Evolutionary conservation across 2,888 invertebrate species (phyloP), one percentile per base, ranked within the genome.

Genomic region (Drosophila melanosoma): DNA sequence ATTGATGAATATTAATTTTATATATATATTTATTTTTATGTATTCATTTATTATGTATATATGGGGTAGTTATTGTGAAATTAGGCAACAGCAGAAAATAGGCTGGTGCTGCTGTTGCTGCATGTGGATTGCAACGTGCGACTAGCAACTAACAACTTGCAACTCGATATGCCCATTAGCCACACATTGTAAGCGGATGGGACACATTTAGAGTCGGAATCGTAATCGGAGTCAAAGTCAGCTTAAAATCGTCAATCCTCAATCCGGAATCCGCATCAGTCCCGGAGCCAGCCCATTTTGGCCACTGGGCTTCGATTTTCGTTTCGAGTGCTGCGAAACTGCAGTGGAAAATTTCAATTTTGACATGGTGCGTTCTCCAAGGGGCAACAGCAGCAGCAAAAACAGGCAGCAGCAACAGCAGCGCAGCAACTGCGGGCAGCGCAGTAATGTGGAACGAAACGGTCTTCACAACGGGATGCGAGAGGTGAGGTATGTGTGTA

Each of bases 301-400:
- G 80, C 76, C 79, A 79, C 80, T 79, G 79, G 73, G 80, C 81
- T 79, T 86, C 87, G 77, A 79, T 86, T 81, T 76, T 68, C 68
- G 75, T 81, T 74, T 66, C 68, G 74, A 83, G 82, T 84, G 79
- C 66, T 75, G 81, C 65, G 35, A 77, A 80, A 74, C 76, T 81
- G 82, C 83, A 85, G 81, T 84, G 84, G 87, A 87, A 87, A 87
- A 89, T 87, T 89, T 89, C 74, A 89, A 83, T 84, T 81, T 81
- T 75, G 75, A 81, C 82, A 83, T 83, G 83, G 76, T 84, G 84
- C 83, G 81, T 83, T 79, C 75, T 78, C 71, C 57, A 69, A 75
- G 76, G 74, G 77, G 52, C 69, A 52, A 53, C 67, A 53, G 15
- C 61, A 53, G 38, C 52, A 12, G n/a, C 59, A 32, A n/a, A 40